Conservation (phyloP, 2,888 invertebrate genomes). For the Aricia artaxerxes region DNA sequence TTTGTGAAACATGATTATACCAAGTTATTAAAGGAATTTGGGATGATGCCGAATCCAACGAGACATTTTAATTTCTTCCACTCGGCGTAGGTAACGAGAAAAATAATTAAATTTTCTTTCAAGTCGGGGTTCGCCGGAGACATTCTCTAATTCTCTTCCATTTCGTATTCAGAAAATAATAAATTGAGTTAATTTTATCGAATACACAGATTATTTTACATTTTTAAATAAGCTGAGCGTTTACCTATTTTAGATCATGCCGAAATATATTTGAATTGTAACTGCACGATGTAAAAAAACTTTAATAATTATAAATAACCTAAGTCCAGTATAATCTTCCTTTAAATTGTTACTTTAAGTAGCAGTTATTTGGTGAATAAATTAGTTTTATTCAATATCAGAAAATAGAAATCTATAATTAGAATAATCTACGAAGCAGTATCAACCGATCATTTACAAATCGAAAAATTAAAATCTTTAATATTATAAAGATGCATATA, state of each 20-base stretch:
- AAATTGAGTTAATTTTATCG: constrained; percentile 27
- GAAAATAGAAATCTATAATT: too few relatives aligned
- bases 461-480: too few relatives aligned
- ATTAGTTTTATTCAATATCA: too few relatives aligned
- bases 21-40: not conserved
- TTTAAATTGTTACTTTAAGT: too few relatives aligned
- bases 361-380: too few relatives aligned
- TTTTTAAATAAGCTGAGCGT: not conserved
- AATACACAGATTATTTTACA: not conserved
- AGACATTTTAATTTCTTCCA: constrained; percentile 16
- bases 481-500: not conserved
- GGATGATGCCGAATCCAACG: not conserved
- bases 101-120: constrained; percentile 32
- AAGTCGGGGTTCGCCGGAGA: not conserved
- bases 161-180: constrained; percentile 30
- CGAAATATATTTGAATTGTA: too few relatives aligned
- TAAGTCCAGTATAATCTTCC: too few relatives aligned
- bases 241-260: not conserved
- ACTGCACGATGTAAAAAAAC: too few relatives aligned
- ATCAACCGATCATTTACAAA: too few relatives aligned
- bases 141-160: constrained; percentile 21
- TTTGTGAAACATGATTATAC: not conserved
- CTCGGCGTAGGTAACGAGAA: not conserved
- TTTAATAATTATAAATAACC: too few relatives aligned
- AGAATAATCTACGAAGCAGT: too few relatives aligned